Evolutionary conservation across 2,888 invertebrate genomes (phyloP).

Genomic region (Lagria hirta): DNA sequence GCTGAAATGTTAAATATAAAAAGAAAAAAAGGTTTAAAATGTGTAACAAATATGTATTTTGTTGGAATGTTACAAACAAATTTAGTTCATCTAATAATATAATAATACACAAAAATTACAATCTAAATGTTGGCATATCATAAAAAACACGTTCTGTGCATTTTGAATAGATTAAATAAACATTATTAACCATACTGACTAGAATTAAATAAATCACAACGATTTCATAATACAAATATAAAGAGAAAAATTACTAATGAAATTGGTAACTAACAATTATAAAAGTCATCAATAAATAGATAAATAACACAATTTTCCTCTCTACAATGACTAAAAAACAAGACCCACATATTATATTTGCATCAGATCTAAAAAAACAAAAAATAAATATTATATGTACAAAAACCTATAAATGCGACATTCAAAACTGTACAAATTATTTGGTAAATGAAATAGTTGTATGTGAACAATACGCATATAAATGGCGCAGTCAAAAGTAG

Average conservation of each 20-base stretch:
- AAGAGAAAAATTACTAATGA: slow-evolving; percentile 36
- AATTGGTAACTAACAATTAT: slow-evolving; percentile 36
- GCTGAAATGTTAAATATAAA: too few relatives aligned
- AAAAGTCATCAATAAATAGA: slow-evolving; percentile 32
- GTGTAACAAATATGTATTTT: slow-evolving; percentile 51
- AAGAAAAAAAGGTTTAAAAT: slow-evolving; percentile 23
- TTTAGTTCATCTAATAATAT: slow-evolving; percentile 33
- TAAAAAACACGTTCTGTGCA: slow-evolving; percentile 31
- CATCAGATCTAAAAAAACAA: slow-evolving; percentile 18
- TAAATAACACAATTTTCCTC: slow-evolving; percentile 17
- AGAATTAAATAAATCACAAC: slow-evolving; percentile 51
- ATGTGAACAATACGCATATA: slow-evolving; percentile 15
- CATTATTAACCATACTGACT: slow-evolving; percentile 44
- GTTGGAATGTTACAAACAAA: slow-evolving; percentile 52
- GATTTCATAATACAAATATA: slow-evolving; percentile 35
- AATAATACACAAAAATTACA: slow-evolving; percentile 35
- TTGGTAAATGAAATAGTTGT: slow-evolving; percentile 27
- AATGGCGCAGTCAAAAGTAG: slow-evolving; percentile 9
- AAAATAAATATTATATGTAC: slow-evolving; percentile 35
- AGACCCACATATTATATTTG: slow-evolving; percentile 15
- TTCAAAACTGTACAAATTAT: slow-evolving; percentile 27
- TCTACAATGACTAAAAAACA: slow-evolving; percentile 20
- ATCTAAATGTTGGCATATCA: slow-evolving; percentile 30
- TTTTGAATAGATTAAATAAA: slow-evolving; percentile 24
- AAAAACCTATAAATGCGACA: slow-evolving; percentile 25